A percentile compares a stretch with the other conserved stretches of the same genome.
phyloP scores from a whole-genome alignment of 2,888 invertebrate genomes.

The Lacanobia wlatinum region DNA sequence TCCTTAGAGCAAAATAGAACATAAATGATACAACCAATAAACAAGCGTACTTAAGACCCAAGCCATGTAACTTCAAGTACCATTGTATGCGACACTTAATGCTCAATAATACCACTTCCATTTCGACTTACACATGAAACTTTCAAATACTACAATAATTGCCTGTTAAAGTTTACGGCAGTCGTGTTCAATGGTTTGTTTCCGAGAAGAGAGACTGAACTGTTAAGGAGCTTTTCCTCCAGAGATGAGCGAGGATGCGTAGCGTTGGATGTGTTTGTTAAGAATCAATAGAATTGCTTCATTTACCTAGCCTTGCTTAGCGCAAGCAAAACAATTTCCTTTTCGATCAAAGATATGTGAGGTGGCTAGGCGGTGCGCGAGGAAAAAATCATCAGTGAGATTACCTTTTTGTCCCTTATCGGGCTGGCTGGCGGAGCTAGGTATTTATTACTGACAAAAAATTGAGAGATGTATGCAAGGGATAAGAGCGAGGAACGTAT shows the following conservation, averaged over 20 bases:
- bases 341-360: not conserved
- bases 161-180: conserved; percentile 29
- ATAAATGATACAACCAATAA: not conserved
- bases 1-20: not conserved
- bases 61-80: not conserved
- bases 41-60: not conserved
- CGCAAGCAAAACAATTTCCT: too few species aligned
- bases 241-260: too few species aligned
- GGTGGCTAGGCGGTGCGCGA: not conserved
- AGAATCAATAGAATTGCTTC: too few species aligned
- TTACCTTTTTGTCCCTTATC: too few species aligned
- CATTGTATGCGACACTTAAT: conserved; percentile 11
- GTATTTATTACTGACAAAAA: too few species aligned
- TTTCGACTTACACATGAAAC: conserved; percentile 33
- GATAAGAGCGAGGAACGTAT: not conserved
- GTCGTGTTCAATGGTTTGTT: conserved; percentile 29
- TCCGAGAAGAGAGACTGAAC: not conserved
- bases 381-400: not conserved
- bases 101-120: not conserved
- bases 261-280: too few species aligned
- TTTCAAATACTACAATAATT: conserved; percentile 42
- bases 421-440: not conserved
- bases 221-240: not conserved
- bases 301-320: too few species aligned
- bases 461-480: too few species aligned